These are phyloP conservation scores for Melanophora roralis DNA, from an alignment of 2,888 invertebrate species.

Conservation along the genomic window DNA sequence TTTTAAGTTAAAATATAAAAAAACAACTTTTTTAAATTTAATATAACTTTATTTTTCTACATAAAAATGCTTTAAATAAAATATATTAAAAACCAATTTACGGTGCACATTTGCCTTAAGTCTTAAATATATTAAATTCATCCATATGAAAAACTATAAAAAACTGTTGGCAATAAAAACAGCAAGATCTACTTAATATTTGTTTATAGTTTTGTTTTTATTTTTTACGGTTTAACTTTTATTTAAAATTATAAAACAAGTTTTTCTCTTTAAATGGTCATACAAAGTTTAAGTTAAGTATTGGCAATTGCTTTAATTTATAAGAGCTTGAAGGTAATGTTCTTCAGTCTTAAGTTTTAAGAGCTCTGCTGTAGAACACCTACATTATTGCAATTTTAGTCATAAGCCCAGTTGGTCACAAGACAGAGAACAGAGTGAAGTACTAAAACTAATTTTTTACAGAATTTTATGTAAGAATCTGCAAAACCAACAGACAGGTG, in stretches of 20 bases:
- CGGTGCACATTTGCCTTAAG: neutral
- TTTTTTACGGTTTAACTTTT: neutral
- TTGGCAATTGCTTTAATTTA: neutral
- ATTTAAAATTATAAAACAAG: neutral
- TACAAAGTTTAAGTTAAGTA: constrained; percentile 2
- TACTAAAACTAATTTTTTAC: no score
- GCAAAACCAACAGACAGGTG: no score
- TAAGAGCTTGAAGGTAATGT: neutral
- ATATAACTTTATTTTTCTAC: no score
- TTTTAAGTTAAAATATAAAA: neutral
- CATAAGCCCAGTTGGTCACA: no score
- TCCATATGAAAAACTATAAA: neutral
- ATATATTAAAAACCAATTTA: no score
- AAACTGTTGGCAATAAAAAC: neutral
- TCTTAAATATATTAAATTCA: neutral
- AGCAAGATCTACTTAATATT: neutral
- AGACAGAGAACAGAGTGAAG: no score
- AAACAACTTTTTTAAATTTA: neutral
- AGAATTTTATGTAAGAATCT: no score
- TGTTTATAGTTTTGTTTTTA: neutral
- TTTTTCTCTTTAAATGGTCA: neutral
- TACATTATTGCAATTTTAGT: neutral
- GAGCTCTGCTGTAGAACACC: neutral
- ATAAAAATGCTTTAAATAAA: no score
- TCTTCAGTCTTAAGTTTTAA: neutral